A percentile compares a stretch with the other conserved stretches of the same genome.
These are phyloP conservation scores for Hippocampus abdominalis DNA, from an alignment of 2,113 vertebrate species.

Conservation along the genomic window DNA sequence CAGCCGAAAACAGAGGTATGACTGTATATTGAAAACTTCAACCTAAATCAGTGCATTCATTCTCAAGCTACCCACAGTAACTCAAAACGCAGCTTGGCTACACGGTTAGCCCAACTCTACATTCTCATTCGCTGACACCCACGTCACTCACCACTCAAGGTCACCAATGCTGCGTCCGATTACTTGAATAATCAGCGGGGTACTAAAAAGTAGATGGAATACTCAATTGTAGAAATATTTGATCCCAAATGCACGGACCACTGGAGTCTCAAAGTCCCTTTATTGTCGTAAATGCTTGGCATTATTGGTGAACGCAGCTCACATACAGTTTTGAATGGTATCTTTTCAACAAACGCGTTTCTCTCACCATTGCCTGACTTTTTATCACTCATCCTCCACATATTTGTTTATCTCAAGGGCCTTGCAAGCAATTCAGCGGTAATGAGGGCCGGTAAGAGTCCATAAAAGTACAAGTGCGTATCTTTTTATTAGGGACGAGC, in stretches of 20 bases:
- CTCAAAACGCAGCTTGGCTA: too few species aligned
- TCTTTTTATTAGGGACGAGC: not conserved
- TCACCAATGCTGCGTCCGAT: not conserved
- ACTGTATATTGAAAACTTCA: too few species aligned
- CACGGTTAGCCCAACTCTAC: not conserved
- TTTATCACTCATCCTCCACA: not conserved
- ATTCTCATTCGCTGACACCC: not conserved
- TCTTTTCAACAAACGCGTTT: slow-evolving; percentile 12
- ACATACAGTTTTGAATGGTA: slow-evolving; percentile 6
- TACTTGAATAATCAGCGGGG: not conserved
- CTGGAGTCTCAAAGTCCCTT: too few species aligned
- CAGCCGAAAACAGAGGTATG: too few species aligned
- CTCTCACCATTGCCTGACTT: not conserved
- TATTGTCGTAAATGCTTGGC: too few species aligned
- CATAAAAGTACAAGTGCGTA: slow-evolving; percentile 21
- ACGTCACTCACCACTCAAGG: not conserved
- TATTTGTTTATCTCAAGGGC: not conserved
- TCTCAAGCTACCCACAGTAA: too few species aligned
- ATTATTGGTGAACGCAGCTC: not conserved
- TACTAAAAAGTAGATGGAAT: too few species aligned
- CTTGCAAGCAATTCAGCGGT: slow-evolving; percentile 33
- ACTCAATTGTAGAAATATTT: too few species aligned
- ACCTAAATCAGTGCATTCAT: too few species aligned
- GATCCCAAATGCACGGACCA: too few species aligned
- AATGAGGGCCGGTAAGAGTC: slow-evolving; percentile 34